Conservation (phyloP, 2,888 invertebrate genomes). For the Dexiosoma caninum region DNA sequence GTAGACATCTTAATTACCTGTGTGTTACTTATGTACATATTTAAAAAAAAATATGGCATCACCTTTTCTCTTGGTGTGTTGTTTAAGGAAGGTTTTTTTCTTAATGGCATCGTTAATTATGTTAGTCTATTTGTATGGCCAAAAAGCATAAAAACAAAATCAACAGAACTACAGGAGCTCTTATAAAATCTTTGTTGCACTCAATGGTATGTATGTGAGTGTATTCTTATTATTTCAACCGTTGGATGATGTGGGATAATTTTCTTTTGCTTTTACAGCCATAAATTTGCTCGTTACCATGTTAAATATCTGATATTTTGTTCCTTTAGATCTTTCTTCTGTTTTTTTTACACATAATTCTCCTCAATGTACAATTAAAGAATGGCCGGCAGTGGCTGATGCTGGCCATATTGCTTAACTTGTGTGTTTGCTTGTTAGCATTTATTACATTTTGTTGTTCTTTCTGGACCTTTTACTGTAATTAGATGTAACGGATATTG, state of each 20-base stretch:
- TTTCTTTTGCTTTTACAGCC: conserved; percentile 35
- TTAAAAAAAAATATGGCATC: conserved; percentile 33
- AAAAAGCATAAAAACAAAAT: neutral
- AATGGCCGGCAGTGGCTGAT: conserved; percentile 13
- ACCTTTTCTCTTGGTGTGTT: neutral
- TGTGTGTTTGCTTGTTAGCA: conserved; percentile 1
- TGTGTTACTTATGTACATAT: no score
- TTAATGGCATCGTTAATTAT: conserved; percentile 41
- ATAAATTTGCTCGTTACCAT: conserved; percentile 57
- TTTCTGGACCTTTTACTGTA: conserved; percentile 64
- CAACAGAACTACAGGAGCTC: neutral
- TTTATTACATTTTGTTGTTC: neutral
- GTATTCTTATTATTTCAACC: neutral
- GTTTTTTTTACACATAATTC: conserved; percentile 35
- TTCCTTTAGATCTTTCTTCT: conserved; percentile 27
- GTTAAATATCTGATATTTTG: conserved; percentile 44
- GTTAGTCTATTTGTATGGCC: conserved; percentile 18
- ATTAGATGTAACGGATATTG: conserved; percentile 78
- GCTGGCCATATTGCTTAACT: neutral
- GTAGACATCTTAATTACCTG: no score
- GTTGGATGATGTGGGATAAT: conserved; percentile 18
- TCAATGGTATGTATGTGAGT: neutral
- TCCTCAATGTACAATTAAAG: conserved; percentile 42
- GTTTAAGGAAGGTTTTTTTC: conserved; percentile 15
- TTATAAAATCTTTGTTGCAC: neutral